Percentiles rank a stretch among this genome's conserved stretches.
Evolutionary conservation across 2,888 invertebrate genomes (phyloP).

Genomic region (Drosophila macrothrix): DNA sequence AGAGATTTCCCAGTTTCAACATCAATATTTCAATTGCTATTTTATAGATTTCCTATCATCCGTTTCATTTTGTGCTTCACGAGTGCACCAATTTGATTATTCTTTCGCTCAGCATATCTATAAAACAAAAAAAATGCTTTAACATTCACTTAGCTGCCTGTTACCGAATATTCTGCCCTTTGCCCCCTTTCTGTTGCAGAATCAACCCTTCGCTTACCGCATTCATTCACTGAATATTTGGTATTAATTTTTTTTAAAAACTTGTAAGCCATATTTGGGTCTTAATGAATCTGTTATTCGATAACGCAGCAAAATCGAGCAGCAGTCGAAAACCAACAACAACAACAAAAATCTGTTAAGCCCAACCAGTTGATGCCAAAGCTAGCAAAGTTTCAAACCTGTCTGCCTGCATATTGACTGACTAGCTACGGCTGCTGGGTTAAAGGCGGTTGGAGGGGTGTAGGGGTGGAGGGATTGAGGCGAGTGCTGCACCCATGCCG

Average conservation of each 20-base stretch:
- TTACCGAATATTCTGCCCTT: background rate
- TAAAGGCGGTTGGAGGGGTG: background rate
- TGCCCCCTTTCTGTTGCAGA: background rate
- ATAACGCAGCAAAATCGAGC: constrained; percentile 57
- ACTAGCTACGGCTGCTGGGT: constrained; percentile 5
- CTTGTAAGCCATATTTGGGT: constrained; percentile 61
- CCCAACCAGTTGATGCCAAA: constrained; percentile 51
- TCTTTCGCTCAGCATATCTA: too few relatives aligned
- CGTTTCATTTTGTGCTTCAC: too few relatives aligned
- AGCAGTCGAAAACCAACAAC: background rate
- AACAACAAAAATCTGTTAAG: constrained; percentile 1
- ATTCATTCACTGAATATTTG: constrained; percentile 14
- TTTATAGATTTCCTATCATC: too few relatives aligned
- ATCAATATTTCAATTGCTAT: too few relatives aligned
- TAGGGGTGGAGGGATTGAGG: background rate
- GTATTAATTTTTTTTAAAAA: constrained; percentile 12
- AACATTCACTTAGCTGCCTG: background rate
- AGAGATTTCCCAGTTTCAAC: background rate
- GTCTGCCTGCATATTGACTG: constrained; percentile 59
- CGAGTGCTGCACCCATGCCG: constrained; percentile 21
- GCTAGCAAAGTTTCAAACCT: constrained; percentile 67
- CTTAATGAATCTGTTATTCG: constrained; percentile 81
- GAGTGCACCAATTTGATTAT: too few relatives aligned
- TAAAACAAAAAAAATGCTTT: background rate
- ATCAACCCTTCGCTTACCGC: background rate